A percentile compares a stretch with the other conserved stretches of the same genome.
Evolutionary conservation across 1,140 invertebrate genomes (phyloP).

Genomic region (Rhopalosiphum padi): DNA sequence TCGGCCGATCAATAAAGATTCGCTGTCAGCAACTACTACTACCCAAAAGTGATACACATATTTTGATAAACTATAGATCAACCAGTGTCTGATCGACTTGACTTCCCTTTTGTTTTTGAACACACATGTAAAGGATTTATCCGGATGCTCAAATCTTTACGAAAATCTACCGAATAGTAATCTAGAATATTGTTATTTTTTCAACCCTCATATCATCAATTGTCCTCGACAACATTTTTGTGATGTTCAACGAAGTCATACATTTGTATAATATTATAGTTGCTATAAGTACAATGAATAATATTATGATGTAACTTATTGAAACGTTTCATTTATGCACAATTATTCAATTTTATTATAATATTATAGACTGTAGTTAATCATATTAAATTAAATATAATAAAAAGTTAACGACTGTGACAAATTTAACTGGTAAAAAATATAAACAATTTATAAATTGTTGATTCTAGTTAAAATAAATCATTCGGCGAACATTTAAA

Average conservation of each 20-base stretch:
- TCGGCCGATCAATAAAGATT: background rate
- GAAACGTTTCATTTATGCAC: background rate
- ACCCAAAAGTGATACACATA: background rate
- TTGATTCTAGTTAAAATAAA: background rate
- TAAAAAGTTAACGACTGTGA: background rate
- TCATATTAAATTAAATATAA: background rate
- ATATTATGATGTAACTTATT: background rate
- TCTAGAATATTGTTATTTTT: background rate
- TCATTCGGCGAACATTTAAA: background rate
- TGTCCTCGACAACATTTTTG: background rate
- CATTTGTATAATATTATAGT: background rate
- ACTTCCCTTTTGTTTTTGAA: background rate
- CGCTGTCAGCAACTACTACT: background rate
- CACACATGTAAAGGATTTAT: background rate
- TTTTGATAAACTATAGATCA: background rate
- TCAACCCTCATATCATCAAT: background rate
- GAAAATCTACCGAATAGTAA: background rate
- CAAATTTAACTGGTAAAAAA: background rate
- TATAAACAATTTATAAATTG: background rate
- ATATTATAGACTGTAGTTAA: background rate
- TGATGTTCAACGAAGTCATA: background rate
- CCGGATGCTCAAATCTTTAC: background rate
- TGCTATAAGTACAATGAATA: background rate
- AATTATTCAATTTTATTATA: background rate
- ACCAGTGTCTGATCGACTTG: background rate